Evolutionary conservation across 2,888 invertebrate species (phyloP).

Genomic region (Isoperla grammatica): DNA sequence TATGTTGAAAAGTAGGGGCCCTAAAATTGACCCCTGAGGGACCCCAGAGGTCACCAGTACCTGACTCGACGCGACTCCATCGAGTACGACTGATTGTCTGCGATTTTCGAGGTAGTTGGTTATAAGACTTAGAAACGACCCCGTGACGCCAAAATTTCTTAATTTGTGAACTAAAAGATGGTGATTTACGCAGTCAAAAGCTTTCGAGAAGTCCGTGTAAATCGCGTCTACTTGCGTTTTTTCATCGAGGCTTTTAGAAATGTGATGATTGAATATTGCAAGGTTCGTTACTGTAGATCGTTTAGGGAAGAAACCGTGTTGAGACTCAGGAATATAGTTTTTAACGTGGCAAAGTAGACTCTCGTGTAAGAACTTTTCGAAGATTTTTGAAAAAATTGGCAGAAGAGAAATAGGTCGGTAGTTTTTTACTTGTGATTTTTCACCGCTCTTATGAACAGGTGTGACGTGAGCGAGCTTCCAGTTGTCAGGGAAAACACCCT

Average conservation of each 20-base stretch:
- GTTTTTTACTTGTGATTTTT: no score
- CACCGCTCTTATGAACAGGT: no score
- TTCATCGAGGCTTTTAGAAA: background rate
- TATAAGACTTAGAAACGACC: background rate
- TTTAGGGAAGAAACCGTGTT: background rate
- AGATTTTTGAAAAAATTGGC: no score
- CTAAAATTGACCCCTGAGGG: background rate
- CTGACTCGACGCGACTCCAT: background rate
- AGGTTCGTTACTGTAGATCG: background rate
- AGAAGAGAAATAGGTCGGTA: no score
- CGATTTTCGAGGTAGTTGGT: background rate
- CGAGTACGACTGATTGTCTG: background rate
- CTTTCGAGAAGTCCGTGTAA: background rate
- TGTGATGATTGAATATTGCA: background rate
- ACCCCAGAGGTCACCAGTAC: background rate
- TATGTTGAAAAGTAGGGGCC: background rate
- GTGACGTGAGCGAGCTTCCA: no score
- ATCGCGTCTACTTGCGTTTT: background rate
- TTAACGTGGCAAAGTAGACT: no score
- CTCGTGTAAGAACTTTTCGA: no score
- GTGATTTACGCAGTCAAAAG: background rate
- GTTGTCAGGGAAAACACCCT: no score
- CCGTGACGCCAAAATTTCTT: background rate
- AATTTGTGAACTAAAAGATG: background rate
- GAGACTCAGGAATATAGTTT: background rate